Conservation (phyloP, 2,888 invertebrate species). For the Troides oblongomaculatus region DNA sequence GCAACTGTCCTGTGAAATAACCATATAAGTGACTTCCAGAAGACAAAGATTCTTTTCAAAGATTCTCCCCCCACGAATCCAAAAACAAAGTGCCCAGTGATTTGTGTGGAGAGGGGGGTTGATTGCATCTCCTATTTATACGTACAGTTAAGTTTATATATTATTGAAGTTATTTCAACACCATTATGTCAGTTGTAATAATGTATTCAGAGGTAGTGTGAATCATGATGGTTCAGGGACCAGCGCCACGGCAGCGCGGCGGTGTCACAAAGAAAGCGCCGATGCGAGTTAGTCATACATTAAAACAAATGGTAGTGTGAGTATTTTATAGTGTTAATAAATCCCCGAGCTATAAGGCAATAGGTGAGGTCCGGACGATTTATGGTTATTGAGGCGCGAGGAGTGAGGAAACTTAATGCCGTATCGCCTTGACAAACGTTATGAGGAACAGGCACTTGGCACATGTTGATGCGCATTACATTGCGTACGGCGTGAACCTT, state of each 20-base stretch:
- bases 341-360: constrained; percentile 10
- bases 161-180: too few relatives aligned
- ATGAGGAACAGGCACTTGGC: neutral
- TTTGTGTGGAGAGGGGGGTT: too few relatives aligned
- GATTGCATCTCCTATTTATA: too few relatives aligned
- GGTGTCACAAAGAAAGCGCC: constrained; percentile 25
- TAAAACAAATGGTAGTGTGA: constrained; percentile 11
- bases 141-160: too few relatives aligned
- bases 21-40: too few relatives aligned
- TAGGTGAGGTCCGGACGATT: constrained; percentile 3
- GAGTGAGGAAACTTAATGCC: constrained; percentile 2
- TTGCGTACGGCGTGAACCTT: too few relatives aligned
- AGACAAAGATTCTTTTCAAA: too few relatives aligned
- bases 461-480: too few relatives aligned
- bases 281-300: constrained; percentile 19
- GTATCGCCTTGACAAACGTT: neutral
- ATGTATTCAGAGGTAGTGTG: constrained; percentile 11
- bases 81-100: too few relatives aligned
- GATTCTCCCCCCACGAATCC: too few relatives aligned
- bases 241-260: constrained; percentile 6
- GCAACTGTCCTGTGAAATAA: too few relatives aligned
- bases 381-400: constrained; percentile 7
- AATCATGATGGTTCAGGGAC: constrained; percentile 20
- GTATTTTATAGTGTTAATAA: constrained; percentile 21
- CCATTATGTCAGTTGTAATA: neutral